These are phyloP conservation scores for Hypercompe scribonia DNA, from an alignment of 2,888 invertebrate species.

Conservation along the genomic window DNA sequence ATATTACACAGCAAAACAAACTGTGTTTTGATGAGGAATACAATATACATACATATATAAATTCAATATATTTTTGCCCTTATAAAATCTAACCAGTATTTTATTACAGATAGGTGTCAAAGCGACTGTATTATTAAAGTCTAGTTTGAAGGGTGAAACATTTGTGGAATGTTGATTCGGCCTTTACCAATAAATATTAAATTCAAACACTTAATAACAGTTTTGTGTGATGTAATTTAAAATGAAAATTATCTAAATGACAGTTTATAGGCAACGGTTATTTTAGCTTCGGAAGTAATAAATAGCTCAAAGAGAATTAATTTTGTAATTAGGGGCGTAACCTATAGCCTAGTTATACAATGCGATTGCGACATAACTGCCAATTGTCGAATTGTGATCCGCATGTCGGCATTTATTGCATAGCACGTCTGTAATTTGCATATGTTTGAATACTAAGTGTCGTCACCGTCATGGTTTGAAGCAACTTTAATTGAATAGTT, in stretches of 20 bases:
- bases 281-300: conserved; percentile 27
- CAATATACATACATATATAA: background rate
- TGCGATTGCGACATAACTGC: conserved; percentile 80
- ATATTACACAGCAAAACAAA: background rate
- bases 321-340: conserved; percentile 41
- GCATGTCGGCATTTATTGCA: conserved; percentile 86
- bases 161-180: conserved; percentile 44
- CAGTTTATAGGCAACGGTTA: conserved; percentile 32
- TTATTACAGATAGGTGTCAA: conserved; percentile 26
- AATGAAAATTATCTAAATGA: conserved; percentile 34
- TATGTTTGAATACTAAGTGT: conserved; percentile 86
- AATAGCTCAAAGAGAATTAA: conserved; percentile 42
- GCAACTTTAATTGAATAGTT: conserved; percentile 84
- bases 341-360: conserved; percentile 59
- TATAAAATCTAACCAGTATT: background rate
- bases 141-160: conserved; percentile 30
- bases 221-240: conserved; percentile 37
- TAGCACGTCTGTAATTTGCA: conserved; percentile 86
- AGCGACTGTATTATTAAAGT: conserved; percentile 44
- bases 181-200: conserved; percentile 39
- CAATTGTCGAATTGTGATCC: conserved; percentile 86
- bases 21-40: background rate
- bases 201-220: conserved; percentile 41
- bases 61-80: background rate
- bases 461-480: conserved; percentile 78